These are phyloP conservation scores for Crypturellus tataupa DNA, from an alignment of 2,797 vertebrate species.

Conservation along the genomic window DNA sequence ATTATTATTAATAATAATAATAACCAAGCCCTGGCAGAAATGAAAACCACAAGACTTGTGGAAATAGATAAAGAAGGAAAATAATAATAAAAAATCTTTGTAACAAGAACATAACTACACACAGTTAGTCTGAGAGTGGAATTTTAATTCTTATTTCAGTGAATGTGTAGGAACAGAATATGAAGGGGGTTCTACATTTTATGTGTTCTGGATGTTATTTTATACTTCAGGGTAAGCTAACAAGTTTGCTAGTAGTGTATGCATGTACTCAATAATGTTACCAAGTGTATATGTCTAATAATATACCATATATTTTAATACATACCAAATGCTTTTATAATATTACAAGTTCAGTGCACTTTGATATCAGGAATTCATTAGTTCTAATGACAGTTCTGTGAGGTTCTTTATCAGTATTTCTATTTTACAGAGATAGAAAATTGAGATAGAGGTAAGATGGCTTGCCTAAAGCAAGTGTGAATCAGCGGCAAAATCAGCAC, in stretches of 20 bases:
- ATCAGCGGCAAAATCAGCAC: not conserved
- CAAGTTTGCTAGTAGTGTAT: not conserved
- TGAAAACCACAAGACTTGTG: not conserved
- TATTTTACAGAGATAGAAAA: not conserved
- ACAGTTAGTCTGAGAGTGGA: not conserved
- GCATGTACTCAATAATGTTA: not conserved
- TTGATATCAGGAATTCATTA: not conserved
- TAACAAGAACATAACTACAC: not conserved
- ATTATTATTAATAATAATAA: not conserved
- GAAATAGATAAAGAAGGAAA: not conserved
- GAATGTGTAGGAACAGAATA: not conserved
- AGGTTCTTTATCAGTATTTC: not conserved
- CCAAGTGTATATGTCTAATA: fast-evolving
- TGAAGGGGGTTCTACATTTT: not conserved
- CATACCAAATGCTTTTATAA: not conserved
- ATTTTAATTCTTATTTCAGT: not conserved
- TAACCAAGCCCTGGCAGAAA: not conserved
- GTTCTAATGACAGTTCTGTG: not conserved
- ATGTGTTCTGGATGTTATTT: not conserved
- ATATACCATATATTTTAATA: not conserved
- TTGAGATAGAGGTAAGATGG: not conserved
- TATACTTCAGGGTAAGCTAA: not conserved
- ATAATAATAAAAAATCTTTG: not conserved
- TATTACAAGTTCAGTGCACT: not conserved
- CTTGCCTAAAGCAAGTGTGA: not conserved